These are phyloP conservation scores for Cossypha caffra DNA, from an alignment of 2,797 vertebrate genomes.

Conservation along the genomic window DNA sequence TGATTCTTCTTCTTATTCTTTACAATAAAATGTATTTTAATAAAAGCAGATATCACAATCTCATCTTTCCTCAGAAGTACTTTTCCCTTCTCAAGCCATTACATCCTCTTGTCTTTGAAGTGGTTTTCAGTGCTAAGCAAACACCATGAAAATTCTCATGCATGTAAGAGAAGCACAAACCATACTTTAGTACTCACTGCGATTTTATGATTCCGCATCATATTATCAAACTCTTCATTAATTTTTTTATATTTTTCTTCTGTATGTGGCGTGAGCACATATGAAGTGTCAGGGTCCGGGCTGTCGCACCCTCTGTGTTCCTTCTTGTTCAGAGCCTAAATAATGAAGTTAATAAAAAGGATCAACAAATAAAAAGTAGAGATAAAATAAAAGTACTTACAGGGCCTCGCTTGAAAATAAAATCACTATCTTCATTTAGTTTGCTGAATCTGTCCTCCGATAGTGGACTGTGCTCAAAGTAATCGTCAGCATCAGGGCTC, in stretches of 20 bases:
- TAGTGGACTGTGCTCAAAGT: conserved; percentile 99
- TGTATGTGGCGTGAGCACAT: conserved; percentile 99
- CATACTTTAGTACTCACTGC: conserved; percentile 89
- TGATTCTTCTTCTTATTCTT: not conserved
- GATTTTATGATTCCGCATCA: conserved; percentile 99
- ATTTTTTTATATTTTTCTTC: conserved; percentile 99
- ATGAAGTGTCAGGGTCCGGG: conserved; percentile 98
- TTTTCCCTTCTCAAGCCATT: not conserved
- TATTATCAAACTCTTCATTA: conserved; percentile 99
- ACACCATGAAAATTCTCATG: conserved; percentile 72
- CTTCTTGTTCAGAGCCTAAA: conserved; percentile 99
- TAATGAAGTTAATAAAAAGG: conserved; percentile 98
- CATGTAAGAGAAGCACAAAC: conserved; percentile 79
- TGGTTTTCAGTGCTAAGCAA: conserved; percentile 40
- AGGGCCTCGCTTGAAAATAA: conserved; percentile 99
- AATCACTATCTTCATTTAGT: conserved; percentile 99
- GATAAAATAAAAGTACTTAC: conserved; percentile 95
- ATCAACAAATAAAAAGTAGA: conserved; percentile 97
- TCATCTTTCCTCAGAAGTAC: not conserved
- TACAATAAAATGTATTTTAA: not conserved
- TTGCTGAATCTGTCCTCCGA: conserved; percentile 99
- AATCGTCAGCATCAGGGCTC: conserved; percentile 98
- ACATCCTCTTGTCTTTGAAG: not conserved
- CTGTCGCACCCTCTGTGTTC: conserved; percentile 99
- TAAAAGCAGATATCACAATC: not conserved